Base-by-base conservation (phyloP, 2,888 invertebrate species). In the Lacanobia oleracea region DNA sequence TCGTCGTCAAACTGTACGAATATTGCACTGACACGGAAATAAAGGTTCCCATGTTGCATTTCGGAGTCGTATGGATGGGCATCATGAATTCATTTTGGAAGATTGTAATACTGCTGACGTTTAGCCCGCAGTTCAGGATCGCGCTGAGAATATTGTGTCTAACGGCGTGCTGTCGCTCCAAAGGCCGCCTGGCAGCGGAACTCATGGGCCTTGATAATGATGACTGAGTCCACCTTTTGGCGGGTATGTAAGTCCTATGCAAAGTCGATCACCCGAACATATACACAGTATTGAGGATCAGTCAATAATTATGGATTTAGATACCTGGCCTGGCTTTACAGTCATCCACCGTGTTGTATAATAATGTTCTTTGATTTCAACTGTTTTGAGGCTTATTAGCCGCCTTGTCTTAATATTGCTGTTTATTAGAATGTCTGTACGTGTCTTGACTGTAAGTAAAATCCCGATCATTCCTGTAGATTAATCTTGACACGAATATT, bases 21-120 rank as follows among this genome's bases (percentile, higher is more conserved):
- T 97, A 97, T 91, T 93, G 97, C 87, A 97, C 96, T 63, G 97
- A 96, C 81, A 95, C 96, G 77, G 96, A 97, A 93, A 92, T 97
- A 71, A 97, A 98, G 94, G 97, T 98, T 89, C 98, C 98, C 87
- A 97, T 98, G 96, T 96, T 99, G 83, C 98, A 99, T 94, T 99
- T 99, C 92, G 98, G 98, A 81, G 97, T 99, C 84, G 98, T 99
- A 68, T 99, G 99, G 99, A 96, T 99, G 87, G 99, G 99, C 62
- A 97, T 99, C 87, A 96, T 98, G 85, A 99, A 99, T 95, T 99
- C 99, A 63, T 98, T 99, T 94, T 99, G 99, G 98, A 99, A 99
- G 94, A 98, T 99, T 82, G 96, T 99, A 80, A 98, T 99, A 87
- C 97, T 99, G 92, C 97, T 98, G 84, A 97, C 98, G 77, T 97